Base-by-base conservation (phyloP, 30 jellyfish, hydroid and myxozoan genomes). In the Phacellophora camtschatica region DNA sequence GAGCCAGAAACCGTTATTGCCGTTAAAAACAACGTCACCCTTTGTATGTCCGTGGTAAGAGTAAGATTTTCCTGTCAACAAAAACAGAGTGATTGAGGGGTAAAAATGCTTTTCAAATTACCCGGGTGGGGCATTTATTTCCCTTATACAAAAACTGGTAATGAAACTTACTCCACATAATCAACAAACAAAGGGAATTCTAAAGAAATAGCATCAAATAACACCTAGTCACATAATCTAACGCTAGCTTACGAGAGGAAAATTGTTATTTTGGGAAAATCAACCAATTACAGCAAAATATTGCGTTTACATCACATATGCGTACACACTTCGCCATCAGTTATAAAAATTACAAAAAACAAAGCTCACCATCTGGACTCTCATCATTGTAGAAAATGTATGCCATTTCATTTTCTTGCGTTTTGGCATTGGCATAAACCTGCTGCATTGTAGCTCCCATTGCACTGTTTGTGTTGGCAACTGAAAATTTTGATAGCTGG, bases 321-420 rank as follows among this genome's bases (percentile, higher is more conserved):
- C n/a, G n/a, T n/a, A n/a, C n/a, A n/a, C n/a, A n/a, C n/a, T n/a
- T 7, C 53, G 8, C 61, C 61, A 0, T 46, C 20, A 28, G 30
- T 16, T 46, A 46, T 11, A 0, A 46, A 0, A 9, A 46, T 16
- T 11, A 8, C 8, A 7, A 46, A 11, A 45, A 11, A 28, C 3
- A 56, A 41, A 8, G 2, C 36, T 9, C 78, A 79, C 98, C 98
- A 28, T 77, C 82, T 20, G 98, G 98, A 43, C 71, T 71, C 20
- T 62, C 92, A 43, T 91, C 98, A 85, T 91, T 85, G 92, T 91
- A 91, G 74, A 91, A 91, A 5, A 80, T 56, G 54, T 91, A 90
- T 18, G 98, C 96, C 87, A 70, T 31, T n/a, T 63, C 72, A 31
- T 64, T 68, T 36, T 83, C 54, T 42, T 43, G 76, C n/a, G 46